These are phyloP conservation scores for Tridacna gigas DNA, from an alignment of 2,888 invertebrate species.

Conservation along the genomic window DNA sequence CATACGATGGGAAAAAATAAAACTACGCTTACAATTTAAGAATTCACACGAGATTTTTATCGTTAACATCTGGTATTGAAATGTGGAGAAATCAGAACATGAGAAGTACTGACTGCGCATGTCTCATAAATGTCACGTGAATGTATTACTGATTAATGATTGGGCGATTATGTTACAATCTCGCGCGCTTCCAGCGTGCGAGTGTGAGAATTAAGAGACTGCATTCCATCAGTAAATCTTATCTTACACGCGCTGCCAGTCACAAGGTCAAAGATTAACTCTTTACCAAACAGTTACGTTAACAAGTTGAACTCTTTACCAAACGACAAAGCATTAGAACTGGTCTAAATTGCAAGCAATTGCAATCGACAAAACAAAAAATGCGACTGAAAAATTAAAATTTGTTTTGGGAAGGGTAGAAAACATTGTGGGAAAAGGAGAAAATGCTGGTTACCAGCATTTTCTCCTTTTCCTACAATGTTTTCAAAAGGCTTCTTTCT, in stretches of 20 bases:
- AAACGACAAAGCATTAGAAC: too few species aligned
- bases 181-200: constrained; percentile 50
- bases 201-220: constrained; percentile 44
- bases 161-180: constrained; percentile 39
- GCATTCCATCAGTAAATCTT: constrained; percentile 28
- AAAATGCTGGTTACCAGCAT: too few species aligned
- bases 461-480: too few species aligned
- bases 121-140: constrained; percentile 42
- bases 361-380: too few species aligned
- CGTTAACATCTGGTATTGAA: constrained; percentile 46
- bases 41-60: constrained; percentile 50
- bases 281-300: too few species aligned
- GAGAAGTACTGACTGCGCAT: constrained; percentile 39
- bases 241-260: constrained; percentile 40
- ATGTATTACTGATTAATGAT: constrained; percentile 26
- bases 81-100: not conserved
- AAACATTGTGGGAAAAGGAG: too few species aligned
- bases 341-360: too few species aligned
- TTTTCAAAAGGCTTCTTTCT: too few species aligned
- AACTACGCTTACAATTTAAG: constrained; percentile 41
- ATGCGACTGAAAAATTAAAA: too few species aligned
- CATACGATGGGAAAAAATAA: constrained; percentile 44
- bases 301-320: too few species aligned
- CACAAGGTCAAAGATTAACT: constrained; percentile 17
- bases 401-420: too few species aligned